Base-by-base conservation (phyloP, 2,888 invertebrate genomes). In the Cremastinae sp. region DNA sequence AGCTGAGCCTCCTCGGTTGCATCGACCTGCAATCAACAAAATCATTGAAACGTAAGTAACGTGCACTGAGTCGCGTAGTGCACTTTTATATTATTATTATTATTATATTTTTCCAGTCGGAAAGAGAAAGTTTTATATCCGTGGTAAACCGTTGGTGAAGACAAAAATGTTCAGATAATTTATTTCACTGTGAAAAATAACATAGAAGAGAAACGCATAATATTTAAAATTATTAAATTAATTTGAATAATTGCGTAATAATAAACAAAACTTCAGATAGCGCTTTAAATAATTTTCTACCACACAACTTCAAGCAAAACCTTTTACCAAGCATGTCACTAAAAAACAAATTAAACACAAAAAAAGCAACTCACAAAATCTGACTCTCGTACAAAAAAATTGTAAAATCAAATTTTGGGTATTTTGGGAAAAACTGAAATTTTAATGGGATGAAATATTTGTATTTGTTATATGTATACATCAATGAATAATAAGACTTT, bases 1-100 rank as follows among this genome's bases (percentile, higher is more conserved):
- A 87, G 81, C 37, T 84, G 82, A 64, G 86, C 86, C 72, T 88
- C 87, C 78, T 88, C 87, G 0, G 83, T 82, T 10, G 87, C 87
- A 53, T 86, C 82, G 2, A 88, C 84, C 88, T 88, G 80, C 10
- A 80, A 84, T 78, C 55, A 41, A 64, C 2, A 55, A 37, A 75
- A 58, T 43, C 7, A 69, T 72, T 20, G 20, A 59, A 37, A 45
- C 37, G 7, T 41, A 9, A 39, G 18, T 56, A 5, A 18, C 14
- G 18, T 47, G 3, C 47, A 7, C 8, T 47, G 16, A 7, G 16
- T 4, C 47, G 18, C 18, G 18, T 7, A 20, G 18, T 18, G 7
- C 14, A n/a, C 4, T 22, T 7, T 59, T 41, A 12, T 22, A 12
- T n/a, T 5, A 28, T 12, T 8, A 5, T 14, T 4, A 18, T 28